A percentile compares a stretch with the other conserved stretches of the same genome.
These are phyloP conservation scores for Oryctes rhinoceros DNA, from an alignment of 1,140 invertebrate genomes.

Conservation along the genomic window DNA sequence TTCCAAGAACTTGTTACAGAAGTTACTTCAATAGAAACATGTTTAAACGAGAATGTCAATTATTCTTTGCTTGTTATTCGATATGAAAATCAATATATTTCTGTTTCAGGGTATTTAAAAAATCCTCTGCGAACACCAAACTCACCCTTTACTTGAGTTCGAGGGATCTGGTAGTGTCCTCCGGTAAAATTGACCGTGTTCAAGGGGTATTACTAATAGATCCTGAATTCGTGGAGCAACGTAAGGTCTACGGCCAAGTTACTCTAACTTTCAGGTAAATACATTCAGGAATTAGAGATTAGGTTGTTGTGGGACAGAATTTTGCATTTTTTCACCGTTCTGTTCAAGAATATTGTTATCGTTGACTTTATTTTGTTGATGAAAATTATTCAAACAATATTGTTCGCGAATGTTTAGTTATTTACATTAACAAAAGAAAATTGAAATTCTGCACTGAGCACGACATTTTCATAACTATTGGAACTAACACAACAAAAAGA, in stretches of 20 bases:
- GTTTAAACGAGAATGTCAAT: not conserved
- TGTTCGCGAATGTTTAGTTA: no score
- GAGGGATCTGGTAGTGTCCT: conserved; percentile 78
- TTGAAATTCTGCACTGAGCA: no score
- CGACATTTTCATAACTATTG: not conserved
- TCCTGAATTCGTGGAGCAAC: conserved; percentile 75
- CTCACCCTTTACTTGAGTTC: conserved; percentile 82
- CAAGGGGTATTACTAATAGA: conserved; percentile 84
- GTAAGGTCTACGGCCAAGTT: conserved; percentile 84
- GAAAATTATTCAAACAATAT: no score
- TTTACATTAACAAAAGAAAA: no score
- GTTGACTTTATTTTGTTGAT: no score
- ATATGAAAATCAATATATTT: not conserved
- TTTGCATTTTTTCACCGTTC: no score
- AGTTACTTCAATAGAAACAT: no score
- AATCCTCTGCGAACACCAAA: conserved; percentile 83
- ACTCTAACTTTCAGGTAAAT: conserved; percentile 80
- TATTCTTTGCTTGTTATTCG: not conserved
- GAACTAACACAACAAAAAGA: not conserved
- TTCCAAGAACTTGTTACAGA: no score
- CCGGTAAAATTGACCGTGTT: conserved; percentile 75
- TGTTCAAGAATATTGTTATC: no score
- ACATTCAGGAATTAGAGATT: not conserved
- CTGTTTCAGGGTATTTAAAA: conserved; percentile 70
- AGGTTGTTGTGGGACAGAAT: no score